Conservation (phyloP, 2,113 vertebrate genomes). For the Marmota monax region DNA sequence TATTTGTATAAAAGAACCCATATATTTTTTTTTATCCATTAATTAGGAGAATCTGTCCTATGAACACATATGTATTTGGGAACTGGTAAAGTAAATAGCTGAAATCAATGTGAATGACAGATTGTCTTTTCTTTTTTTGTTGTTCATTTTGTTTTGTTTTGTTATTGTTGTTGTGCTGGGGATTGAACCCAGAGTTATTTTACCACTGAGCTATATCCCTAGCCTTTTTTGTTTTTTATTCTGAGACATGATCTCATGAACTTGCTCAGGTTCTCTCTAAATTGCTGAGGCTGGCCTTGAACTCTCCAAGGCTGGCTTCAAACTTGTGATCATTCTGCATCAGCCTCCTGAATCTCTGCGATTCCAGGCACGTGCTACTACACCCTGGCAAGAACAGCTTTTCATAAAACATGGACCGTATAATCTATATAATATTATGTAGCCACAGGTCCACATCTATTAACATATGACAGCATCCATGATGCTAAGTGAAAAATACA, state of each 20-base stretch:
- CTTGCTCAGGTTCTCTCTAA: too few relatives aligned
- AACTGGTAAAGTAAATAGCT: neutral
- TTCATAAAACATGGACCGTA: neutral
- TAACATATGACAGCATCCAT: neutral
- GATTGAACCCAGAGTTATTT: neutral
- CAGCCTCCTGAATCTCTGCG: too few relatives aligned
- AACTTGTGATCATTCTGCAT: too few relatives aligned
- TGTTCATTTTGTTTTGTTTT: too few relatives aligned
- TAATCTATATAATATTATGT: neutral
- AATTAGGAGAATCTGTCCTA: neutral
- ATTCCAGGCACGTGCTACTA: too few relatives aligned
- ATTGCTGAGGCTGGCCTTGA: too few relatives aligned
- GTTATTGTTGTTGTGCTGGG: too few relatives aligned
- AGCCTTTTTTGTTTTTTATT: neutral
- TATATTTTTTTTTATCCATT: neutral
- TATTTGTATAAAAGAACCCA: neutral
- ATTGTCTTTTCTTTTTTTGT: too few relatives aligned
- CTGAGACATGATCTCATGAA: too few relatives aligned
- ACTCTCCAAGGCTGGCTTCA: too few relatives aligned
- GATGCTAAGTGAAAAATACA: neutral
- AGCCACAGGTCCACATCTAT: neutral
- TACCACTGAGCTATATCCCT: neutral
- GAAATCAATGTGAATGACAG: neutral
- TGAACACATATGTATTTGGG: neutral
- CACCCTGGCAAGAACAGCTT: neutral